Evolutionary conservation across 2,797 vertebrate species (phyloP).

Genomic region (Pristis pectinata): DNA sequence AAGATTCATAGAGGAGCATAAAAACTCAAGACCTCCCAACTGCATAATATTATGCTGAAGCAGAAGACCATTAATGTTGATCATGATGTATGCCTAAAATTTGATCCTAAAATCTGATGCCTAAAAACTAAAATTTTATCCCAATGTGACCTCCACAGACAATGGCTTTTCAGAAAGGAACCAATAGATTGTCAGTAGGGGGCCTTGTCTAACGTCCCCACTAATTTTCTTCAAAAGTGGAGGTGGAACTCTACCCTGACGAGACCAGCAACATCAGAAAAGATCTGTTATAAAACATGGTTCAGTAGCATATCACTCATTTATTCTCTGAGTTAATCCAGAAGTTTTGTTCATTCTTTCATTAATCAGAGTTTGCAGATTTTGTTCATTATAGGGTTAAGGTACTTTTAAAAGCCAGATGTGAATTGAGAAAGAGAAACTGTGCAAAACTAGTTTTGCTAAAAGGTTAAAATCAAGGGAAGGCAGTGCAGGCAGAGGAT

Average conservation of each 20-base stretch:
- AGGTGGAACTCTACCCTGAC: too few relatives aligned
- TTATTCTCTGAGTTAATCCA: neutral
- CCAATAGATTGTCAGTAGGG: neutral
- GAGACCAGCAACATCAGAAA: neutral
- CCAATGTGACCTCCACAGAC: neutral
- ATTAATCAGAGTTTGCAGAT: neutral
- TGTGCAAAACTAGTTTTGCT: neutral
- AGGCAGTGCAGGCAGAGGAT: neutral
- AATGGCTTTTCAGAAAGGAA: neutral
- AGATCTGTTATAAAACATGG: neutral
- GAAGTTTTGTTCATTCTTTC: neutral
- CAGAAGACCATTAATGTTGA: neutral
- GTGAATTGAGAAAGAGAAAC: neutral
- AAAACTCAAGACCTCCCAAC: neutral
- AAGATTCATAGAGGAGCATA: neutral
- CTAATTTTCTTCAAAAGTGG: neutral
- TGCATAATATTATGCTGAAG: neutral
- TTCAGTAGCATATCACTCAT: neutral
- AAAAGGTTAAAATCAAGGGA: neutral
- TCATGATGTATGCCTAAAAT: too few relatives aligned
- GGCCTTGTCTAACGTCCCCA: neutral
- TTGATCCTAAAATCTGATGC: neutral
- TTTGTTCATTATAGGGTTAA: neutral
- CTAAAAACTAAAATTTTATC: neutral
- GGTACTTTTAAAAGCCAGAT: neutral